A percentile compares a stretch with the other conserved stretches of the same genome.
Evolutionary conservation across 2,113 vertebrate genomes (phyloP).

Genomic region (Morone chrysops): DNA sequence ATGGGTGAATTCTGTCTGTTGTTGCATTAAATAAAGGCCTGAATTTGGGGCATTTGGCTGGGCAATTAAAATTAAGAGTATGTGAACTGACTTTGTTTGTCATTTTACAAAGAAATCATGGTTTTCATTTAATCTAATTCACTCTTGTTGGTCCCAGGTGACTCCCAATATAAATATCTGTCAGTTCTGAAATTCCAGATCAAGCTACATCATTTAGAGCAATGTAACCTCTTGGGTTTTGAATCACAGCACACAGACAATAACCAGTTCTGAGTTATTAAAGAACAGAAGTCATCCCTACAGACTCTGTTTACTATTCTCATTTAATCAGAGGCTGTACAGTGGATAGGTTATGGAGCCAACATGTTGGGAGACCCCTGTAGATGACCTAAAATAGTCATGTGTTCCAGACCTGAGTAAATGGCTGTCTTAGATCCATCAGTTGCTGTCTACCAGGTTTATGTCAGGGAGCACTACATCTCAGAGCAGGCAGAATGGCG

Average conservation of each 20-base stretch:
- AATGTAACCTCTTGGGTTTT: background rate
- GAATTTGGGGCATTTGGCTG: slow-evolving; percentile 69
- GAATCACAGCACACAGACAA: slow-evolving; percentile 26
- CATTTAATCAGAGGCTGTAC: slow-evolving; percentile 39
- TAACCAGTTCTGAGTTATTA: slow-evolving; percentile 28
- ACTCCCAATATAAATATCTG: background rate
- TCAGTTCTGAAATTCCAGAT: background rate
- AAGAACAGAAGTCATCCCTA: slow-evolving; percentile 14
- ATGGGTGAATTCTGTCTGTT: background rate
- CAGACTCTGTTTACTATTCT: slow-evolving; percentile 39
- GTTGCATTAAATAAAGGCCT: slow-evolving; percentile 1
- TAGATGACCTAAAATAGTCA: slow-evolving; percentile 86
- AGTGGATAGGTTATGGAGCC: slow-evolving; percentile 36
- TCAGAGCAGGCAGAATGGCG: slow-evolving; percentile 47
- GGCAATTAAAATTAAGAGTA: background rate
- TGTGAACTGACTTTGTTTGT: background rate
- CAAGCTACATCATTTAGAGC: background rate
- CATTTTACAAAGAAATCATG: background rate
- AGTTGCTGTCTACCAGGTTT: slow-evolving; percentile 77
- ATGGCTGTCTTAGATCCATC: slow-evolving; percentile 64
- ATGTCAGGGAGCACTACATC: slow-evolving; percentile 60
- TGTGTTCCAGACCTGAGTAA: slow-evolving; percentile 66
- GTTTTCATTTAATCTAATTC: slow-evolving; percentile 3
- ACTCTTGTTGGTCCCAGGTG: background rate
- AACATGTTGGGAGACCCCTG: slow-evolving; percentile 43